Evolutionary conservation across 2,797 vertebrate genomes (phyloP).

Genomic region (Crenuchus spilurus): DNA sequence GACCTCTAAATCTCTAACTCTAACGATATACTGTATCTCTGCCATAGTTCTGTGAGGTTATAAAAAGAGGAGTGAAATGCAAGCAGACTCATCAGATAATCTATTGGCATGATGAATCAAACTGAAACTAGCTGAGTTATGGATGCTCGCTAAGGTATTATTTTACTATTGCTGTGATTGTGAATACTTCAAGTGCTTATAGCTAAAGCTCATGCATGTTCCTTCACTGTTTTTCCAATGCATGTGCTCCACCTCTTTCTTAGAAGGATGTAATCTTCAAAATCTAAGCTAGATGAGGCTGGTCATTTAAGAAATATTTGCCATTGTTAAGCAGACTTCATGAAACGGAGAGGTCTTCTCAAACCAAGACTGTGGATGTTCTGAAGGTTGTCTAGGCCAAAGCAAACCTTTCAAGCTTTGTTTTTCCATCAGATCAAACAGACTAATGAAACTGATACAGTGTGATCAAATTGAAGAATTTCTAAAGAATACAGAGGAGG

Average conservation of each 20-base stretch:
- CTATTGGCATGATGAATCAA: too few species aligned
- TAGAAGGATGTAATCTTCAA: constrained; percentile 10
- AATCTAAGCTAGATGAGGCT: constrained; percentile 18
- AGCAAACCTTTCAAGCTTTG: constrained; percentile 38
- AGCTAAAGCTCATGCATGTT: not conserved
- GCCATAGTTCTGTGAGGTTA: not conserved
- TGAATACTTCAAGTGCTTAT: not conserved
- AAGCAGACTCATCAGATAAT: constrained; percentile 16
- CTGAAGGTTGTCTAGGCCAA: constrained; percentile 36
- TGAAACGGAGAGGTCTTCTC: constrained; percentile 23
- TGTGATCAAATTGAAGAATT: constrained; percentile 28
- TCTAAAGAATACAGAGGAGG: constrained; percentile 26
- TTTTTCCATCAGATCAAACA: constrained; percentile 38
- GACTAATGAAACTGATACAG: constrained; percentile 42
- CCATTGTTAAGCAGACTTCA: constrained; percentile 10
- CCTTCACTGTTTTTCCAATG: not conserved
- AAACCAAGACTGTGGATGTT: not conserved
- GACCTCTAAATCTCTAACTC: constrained; percentile 24
- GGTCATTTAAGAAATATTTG: constrained; percentile 43
- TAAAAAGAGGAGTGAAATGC: not conserved
- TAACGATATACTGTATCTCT: not conserved
- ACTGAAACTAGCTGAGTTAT: not conserved
- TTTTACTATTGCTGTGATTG: not conserved
- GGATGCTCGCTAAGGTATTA: not conserved
- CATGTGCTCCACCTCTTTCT: not conserved